Conservation (phyloP, 1,140 invertebrate species). For the Polyergus mexicanus region DNA sequence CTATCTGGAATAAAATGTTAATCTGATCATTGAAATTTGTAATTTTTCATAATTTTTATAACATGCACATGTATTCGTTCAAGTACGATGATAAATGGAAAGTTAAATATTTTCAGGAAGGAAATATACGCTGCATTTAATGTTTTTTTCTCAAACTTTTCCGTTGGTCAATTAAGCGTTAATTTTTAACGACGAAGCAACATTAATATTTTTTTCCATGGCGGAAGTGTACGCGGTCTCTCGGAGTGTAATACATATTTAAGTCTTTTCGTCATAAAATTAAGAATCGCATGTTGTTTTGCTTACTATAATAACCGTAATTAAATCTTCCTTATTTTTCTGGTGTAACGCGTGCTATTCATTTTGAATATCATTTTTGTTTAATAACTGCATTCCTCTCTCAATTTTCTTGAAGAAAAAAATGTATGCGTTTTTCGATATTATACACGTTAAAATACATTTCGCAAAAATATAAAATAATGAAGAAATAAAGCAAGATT, state of each 20-base stretch:
- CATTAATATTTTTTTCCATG: constrained; percentile 1
- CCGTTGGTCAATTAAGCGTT: constrained; percentile 27
- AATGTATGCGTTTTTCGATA: not conserved
- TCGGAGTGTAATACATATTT: not conserved
- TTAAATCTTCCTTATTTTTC: constrained; percentile 37
- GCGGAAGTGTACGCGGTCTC: constrained; percentile 6
- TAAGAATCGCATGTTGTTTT: constrained; percentile 25
- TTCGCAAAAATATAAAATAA: not conserved
- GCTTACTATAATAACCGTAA: constrained; percentile 26
- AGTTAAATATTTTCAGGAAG: constrained; percentile 24
- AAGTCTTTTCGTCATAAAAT: constrained; percentile 1
- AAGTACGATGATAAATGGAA: not conserved
- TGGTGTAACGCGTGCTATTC: not conserved
- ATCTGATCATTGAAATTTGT: not conserved
- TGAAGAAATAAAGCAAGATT: not conserved
- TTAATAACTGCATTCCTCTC: too few species aligned
- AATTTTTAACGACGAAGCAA: constrained; percentile 13
- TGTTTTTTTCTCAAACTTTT: constrained; percentile 38
- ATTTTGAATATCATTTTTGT: not conserved
- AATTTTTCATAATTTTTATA: constrained; percentile 10
- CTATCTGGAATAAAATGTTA: not conserved
- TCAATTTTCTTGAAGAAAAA: constrained; percentile 8
- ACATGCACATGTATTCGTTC: not conserved
- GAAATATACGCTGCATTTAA: not conserved
- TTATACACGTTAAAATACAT: not conserved